Evolutionary conservation across 2,797 vertebrate genomes (phyloP).

Genomic region (Allenopithecus nigroviridis): DNA sequence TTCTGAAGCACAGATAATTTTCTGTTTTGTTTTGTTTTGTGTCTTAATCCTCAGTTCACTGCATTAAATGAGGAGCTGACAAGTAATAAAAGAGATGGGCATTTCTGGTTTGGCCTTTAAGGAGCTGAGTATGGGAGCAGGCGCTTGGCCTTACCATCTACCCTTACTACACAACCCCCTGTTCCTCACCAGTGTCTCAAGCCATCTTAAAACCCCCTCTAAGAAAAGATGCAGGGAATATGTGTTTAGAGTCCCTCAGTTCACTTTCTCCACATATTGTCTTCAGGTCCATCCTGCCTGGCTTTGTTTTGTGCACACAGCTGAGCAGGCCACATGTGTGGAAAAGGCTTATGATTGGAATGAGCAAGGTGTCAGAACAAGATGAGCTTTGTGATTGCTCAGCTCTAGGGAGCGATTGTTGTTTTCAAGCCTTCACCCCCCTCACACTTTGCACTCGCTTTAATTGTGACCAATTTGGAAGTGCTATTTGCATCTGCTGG

Average conservation of each 20-base stretch:
- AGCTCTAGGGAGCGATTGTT: background rate
- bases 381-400: background rate
- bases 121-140: background rate
- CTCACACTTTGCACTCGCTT: background rate
- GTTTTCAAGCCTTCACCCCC: background rate
- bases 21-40: no score
- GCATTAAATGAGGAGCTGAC: background rate
- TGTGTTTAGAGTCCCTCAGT: background rate
- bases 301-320: background rate
- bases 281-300: background rate
- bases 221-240: background rate
- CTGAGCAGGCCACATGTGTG: background rate
- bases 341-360: background rate
- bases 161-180: accelerated
- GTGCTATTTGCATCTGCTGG: background rate
- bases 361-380: accelerated
- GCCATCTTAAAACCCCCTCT: accelerated
- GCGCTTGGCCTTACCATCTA: background rate
- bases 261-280: background rate
- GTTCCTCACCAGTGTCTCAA: background rate
- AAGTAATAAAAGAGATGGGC: background rate
- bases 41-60: background rate
- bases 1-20: background rate
- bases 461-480: slow-evolving; percentile 50
- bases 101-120: background rate